Evolutionary conservation across 64 coral and sea anemone genomes (phyloP).

Genomic region (Pachyseris speciosa): DNA sequence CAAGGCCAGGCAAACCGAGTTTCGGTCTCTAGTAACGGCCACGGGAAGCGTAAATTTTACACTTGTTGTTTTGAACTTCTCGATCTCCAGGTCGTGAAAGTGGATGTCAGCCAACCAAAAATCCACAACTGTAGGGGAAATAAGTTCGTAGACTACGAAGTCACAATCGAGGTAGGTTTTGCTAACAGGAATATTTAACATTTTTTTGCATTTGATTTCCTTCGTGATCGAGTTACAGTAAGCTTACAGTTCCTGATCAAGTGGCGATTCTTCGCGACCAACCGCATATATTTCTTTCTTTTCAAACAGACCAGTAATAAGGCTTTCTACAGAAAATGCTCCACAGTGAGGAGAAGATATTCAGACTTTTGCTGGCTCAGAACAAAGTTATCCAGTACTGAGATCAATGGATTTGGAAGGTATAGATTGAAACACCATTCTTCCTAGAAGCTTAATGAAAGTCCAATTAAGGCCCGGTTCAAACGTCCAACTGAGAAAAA

Average conservation of each 20-base stretch:
- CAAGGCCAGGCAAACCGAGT: background rate
- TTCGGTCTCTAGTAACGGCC: background rate
- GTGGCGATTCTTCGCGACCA: background rate
- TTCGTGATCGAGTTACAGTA: too few relatives aligned
- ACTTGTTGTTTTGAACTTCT: background rate
- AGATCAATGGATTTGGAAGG: slow-evolving; percentile 88
- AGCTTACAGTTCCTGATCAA: too few relatives aligned
- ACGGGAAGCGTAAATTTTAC: background rate
- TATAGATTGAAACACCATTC: too few relatives aligned
- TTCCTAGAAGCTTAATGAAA: too few relatives aligned
- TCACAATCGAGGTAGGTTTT: slow-evolving; percentile 83
- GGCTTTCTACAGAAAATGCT: slow-evolving; percentile 88
- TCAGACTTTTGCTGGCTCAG: slow-evolving; percentile 95
- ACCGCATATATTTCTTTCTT: background rate
- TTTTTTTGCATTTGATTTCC: background rate
- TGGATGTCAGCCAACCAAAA: slow-evolving; percentile 78
- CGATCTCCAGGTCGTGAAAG: slow-evolving; percentile 43
- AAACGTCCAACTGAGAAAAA: too few relatives aligned
- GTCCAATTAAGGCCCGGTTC: too few relatives aligned
- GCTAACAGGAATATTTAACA: background rate
- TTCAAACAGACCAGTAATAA: slow-evolving; percentile 81
- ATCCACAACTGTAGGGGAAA: slow-evolving; percentile 67
- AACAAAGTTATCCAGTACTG: slow-evolving; percentile 76
- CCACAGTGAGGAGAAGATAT: slow-evolving; percentile 88
- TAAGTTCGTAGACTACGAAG: slow-evolving; percentile 96